Base-by-base conservation (phyloP, 2,888 invertebrate species). In the Brachynemurus nebulosus region DNA sequence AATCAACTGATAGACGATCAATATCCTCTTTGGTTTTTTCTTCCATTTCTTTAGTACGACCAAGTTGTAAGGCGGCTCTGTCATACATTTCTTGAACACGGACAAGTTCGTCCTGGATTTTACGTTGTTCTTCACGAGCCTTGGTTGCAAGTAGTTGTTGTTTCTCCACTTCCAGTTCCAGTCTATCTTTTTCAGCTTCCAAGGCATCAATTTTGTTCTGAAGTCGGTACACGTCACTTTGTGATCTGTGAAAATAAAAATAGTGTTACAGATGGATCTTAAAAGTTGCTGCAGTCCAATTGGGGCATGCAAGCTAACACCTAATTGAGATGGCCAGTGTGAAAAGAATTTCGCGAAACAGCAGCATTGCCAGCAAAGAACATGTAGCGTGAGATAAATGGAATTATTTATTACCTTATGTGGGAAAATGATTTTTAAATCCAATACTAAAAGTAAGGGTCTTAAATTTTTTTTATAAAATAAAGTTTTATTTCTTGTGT, bases 1-100 rank as follows among this genome's bases (percentile, higher is more conserved):
- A 71, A 55, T 91, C 91, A 42, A 86, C 77, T 52, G 76, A 68
- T 52, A 84, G 60, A 53, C 84, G 71, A 55, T 85, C 86, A 58
- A 85, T 69, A 53, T 85, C 86, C 58, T 86, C 85, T 56, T 90
- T 88, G 20, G 86, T 81, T 60, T 91, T 91, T 53, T 92, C 91
- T 67, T 92, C 92, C 54, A 80, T 76, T 63, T 92, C 92, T 63
- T 90, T 90, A 42, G 86, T 80, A 53, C 91, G 76, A 45, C 79
- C 79, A 19, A 91, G 68, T 61, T 92, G 90, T 53, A 91, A 69
- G 9, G 86, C 80, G 12, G 88, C 82, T 50, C 91, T 73, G 55
- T 91, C 90, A 59, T 89, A 90, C 70, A 88, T 78, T 67, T 92
- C 91, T 62, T 91, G 89, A 43, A 89, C 65, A 48, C 86, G 76